These are phyloP conservation scores for Nesoenas mayeri DNA, from an alignment of 2,113 vertebrate species.

Conservation along the genomic window DNA sequence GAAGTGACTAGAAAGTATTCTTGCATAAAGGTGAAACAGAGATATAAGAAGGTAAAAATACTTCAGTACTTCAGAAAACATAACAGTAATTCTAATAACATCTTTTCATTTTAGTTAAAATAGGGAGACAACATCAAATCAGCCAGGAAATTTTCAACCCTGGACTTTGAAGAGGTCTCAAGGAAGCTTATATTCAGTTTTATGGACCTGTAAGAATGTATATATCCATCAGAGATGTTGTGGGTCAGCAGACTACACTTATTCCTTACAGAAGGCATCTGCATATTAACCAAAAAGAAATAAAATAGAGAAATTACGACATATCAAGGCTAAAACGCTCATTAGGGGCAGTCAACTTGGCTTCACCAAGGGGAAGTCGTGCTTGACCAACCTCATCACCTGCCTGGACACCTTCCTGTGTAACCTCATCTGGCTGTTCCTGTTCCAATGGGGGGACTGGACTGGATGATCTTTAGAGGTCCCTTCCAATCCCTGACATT, in stretches of 20 bases:
- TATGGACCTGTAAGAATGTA: not conserved
- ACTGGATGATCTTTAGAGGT: too few relatives aligned
- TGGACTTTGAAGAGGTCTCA: not conserved
- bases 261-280: not conserved
- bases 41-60: rapidly evolving
- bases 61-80: not conserved
- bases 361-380: too few relatives aligned
- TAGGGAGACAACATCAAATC: not conserved
- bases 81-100: not conserved
- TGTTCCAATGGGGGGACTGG: too few relatives aligned
- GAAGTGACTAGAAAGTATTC: not conserved
- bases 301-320: not conserved
- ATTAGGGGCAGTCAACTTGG: too few relatives aligned
- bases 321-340: too few relatives aligned
- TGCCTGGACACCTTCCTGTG: too few relatives aligned
- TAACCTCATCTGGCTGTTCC: too few relatives aligned
- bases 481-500: too few relatives aligned
- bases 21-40: not conserved
- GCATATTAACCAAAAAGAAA: not conserved
- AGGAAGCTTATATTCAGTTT: not conserved
- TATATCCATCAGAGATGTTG: not conserved
- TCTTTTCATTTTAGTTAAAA: not conserved
- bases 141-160: not conserved
- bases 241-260: not conserved
- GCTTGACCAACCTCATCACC: too few relatives aligned